A percentile compares a stretch with the other conserved stretches of the same genome.
Evolutionary conservation across 2,797 vertebrate species (phyloP).

Genomic region (Chromobotia macracanthus): DNA sequence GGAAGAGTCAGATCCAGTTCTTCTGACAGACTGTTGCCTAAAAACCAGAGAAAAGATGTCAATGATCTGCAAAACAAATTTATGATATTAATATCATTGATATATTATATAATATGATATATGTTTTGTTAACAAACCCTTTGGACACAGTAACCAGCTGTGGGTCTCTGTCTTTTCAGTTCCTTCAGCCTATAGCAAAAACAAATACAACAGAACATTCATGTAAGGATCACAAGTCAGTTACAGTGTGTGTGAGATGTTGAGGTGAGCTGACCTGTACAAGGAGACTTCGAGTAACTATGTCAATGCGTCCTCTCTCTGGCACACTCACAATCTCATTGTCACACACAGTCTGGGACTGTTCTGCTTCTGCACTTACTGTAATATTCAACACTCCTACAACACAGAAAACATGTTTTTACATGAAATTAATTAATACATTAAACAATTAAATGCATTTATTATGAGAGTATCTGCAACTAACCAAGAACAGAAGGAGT

Average conservation of each 20-base stretch:
- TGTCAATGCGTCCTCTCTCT: no score
- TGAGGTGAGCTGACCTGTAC: slow-evolving; percentile 64
- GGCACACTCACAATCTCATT: no score
- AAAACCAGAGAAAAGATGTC: background rate
- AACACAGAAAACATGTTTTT: slow-evolving; percentile 8
- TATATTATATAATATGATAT: no score
- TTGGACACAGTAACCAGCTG: slow-evolving; percentile 72
- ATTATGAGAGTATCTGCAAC: background rate
- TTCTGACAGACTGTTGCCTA: slow-evolving; percentile 61
- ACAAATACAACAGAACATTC: background rate
- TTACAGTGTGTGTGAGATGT: background rate
- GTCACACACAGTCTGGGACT: no score
- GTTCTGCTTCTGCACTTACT: no score
- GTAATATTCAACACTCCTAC: slow-evolving; percentile 75
- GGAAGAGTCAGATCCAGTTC: slow-evolving; percentile 63
- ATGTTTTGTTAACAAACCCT: no score
- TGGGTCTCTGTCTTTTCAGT: slow-evolving; percentile 58
- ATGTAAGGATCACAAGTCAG: background rate
- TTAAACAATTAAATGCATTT: no score
- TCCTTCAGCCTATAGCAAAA: slow-evolving; percentile 68
- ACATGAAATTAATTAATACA: no score
- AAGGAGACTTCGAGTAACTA: slow-evolving; percentile 66
- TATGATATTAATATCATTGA: background rate
- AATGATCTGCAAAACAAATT: background rate
- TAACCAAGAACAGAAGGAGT: no score